A percentile compares a stretch with the other conserved stretches of the same genome.
phyloP scores from a whole-genome alignment of 2,113 vertebrate species.

The Diadophis punctatus region DNA sequence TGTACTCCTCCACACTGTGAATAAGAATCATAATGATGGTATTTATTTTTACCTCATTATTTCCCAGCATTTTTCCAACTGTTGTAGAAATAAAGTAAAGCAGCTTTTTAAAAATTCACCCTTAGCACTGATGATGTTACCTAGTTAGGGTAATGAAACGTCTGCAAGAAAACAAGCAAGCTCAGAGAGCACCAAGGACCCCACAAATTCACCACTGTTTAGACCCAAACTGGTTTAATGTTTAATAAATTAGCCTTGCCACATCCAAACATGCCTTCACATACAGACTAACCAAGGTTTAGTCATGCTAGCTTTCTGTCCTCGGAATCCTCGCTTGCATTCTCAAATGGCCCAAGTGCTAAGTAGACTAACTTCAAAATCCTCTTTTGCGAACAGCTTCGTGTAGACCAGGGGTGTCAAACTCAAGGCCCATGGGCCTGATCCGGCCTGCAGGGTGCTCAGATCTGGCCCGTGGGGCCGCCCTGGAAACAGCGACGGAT shows the following conservation, averaged over 20 bases:
- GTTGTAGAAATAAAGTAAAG: not conserved
- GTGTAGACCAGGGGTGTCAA: too few species aligned
- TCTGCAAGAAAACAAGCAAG: too few species aligned
- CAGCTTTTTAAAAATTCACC: not conserved
- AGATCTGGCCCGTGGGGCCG: too few species aligned
- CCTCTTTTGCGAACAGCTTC: not conserved
- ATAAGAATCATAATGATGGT: not conserved
- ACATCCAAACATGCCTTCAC: not conserved
- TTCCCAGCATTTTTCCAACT: not conserved
- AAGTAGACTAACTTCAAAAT: not conserved
- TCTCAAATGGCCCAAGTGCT: not conserved
- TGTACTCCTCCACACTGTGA: not conserved
- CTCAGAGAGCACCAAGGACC: too few species aligned
- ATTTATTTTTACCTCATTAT: not conserved
- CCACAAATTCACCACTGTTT: not conserved
- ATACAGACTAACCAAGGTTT: not conserved
- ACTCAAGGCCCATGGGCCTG: too few species aligned
- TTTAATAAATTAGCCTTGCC: not conserved
- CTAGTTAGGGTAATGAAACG: too few species aligned
- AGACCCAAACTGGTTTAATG: not conserved
- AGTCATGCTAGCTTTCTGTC: not conserved
- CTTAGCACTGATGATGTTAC: too few species aligned
- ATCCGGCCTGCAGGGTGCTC: too few species aligned
- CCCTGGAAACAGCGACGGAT: too few species aligned
- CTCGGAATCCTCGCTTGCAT: not conserved